phyloP scores from a whole-genome alignment of 2,888 invertebrate genomes.

The Polydrusus cervinus region DNA sequence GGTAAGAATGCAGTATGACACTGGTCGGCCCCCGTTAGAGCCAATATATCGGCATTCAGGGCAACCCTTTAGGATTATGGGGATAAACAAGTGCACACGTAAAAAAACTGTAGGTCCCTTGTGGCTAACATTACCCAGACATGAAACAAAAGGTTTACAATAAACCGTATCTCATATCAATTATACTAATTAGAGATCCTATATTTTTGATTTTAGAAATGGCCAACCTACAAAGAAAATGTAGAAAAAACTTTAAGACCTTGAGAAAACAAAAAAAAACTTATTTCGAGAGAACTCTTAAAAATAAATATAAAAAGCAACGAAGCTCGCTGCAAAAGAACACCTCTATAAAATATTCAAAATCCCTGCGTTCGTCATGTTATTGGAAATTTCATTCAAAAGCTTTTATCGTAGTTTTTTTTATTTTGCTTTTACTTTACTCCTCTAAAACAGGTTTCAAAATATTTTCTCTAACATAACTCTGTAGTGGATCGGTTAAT shows the following conservation, averaged over 20 bases:
- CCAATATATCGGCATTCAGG: too few species aligned
- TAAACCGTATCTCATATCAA: too few species aligned
- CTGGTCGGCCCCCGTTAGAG: too few species aligned
- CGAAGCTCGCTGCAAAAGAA: neutral
- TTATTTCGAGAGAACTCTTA: neutral
- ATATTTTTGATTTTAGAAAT: neutral
- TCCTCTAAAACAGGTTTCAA: neutral
- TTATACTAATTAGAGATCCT: too few species aligned
- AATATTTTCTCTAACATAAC: neutral
- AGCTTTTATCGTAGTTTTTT: neutral
- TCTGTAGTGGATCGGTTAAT: too few species aligned
- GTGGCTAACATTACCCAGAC: too few species aligned
- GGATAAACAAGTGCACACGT: too few species aligned
- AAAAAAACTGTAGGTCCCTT: too few species aligned
- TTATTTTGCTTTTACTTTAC: neutral
- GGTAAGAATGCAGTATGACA: too few species aligned
- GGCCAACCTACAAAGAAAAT: neutral
- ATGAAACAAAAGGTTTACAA: too few species aligned
- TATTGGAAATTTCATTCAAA: conserved; percentile 13
- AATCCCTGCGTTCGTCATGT: neutral
- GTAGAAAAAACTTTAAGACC: neutral
- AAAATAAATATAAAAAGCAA: neutral
- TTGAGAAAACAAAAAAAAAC: neutral
- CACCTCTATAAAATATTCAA: conserved; percentile 13
- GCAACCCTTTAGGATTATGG: too few species aligned